Base-by-base conservation (phyloP, 2,113 vertebrate species). In the Chiloscyllium plagiosum region DNA sequence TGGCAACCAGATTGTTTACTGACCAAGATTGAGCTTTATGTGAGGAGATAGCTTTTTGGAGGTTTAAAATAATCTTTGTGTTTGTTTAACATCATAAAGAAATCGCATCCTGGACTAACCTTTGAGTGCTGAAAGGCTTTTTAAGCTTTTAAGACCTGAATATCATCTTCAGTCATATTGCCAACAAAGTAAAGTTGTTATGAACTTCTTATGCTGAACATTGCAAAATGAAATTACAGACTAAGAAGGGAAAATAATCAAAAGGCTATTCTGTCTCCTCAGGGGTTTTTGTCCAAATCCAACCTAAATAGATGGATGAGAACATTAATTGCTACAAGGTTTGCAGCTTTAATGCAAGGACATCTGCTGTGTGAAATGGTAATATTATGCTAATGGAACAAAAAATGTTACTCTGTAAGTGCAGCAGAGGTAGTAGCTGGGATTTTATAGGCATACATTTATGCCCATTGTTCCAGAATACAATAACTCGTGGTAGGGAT, bases 51-150 rank as follows among this genome's bases (percentile, higher is more conserved):
- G 69, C 68, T 72, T 95, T 61, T 95, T 95, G 66, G 42, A 95
- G 93, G 94, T 95, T 76, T 95, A 47, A 95, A 95, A 72, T 95
- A 95, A 95, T 95, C 68, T 72, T 95, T 29, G 24, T 90, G 89
- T 95, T 72, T 95, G 47, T 95, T 50, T 95, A 42, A 70, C 42
- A 68, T 95, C 66, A 72, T 70, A 94, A 72, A 50, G 19, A 69
- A 72, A 70, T 94, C 92, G 69, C 92, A 95, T 72, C 52, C 94
- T 72, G 24, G 10, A 50, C 69, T 95, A 72, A 72, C 94, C 94
- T 95, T 95, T 95, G 94, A 95, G 69, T 42, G 69, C 94, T 95
- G 69, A 95, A 94, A 95, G 22, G 42, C 42, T 5, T 70, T 95
- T 95, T 95, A 72, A 95, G 94, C 68, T 50, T 95, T 95, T 95